These are phyloP conservation scores for Phrynosoma blainvillii DNA, from an alignment of 2,113 vertebrate species.

Conservation along the genomic window DNA sequence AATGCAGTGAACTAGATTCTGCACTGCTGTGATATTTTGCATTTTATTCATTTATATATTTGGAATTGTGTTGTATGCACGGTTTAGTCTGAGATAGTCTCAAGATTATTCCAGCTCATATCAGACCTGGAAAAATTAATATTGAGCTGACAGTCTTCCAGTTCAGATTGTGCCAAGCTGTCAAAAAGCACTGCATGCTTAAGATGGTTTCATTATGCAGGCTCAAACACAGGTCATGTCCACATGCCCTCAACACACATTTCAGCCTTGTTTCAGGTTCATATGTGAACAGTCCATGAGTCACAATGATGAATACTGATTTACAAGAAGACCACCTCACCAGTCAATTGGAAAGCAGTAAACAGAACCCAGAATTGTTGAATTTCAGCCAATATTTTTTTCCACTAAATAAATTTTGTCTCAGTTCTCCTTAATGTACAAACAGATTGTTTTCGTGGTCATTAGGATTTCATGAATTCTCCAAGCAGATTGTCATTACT, in stretches of 20 bases:
- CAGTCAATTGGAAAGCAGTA: not conserved
- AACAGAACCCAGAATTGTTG: not conserved
- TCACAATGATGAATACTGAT: not conserved
- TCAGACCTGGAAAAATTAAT: not conserved
- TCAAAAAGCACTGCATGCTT: not conserved
- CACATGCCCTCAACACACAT: not conserved
- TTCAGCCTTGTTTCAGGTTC: not conserved
- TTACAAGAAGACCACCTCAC: not conserved
- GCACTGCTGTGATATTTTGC: not conserved
- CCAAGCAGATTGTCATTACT: not conserved
- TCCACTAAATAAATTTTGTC: slow-evolving; percentile 19
- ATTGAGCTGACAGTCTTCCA: not conserved
- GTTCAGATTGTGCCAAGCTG: not conserved
- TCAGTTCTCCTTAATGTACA: slow-evolving; percentile 19
- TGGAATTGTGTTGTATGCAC: not conserved
- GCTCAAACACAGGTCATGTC: not conserved
- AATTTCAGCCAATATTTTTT: not conserved
- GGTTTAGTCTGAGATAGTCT: not conserved
- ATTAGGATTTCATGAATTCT: slow-evolving; percentile 11
- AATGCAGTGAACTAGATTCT: too few relatives aligned
- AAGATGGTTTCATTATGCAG: not conserved
- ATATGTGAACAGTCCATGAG: not conserved
- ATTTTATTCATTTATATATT: not conserved
- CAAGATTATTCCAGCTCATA: not conserved
- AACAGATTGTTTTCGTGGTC: slow-evolving; percentile 13